Percentiles rank a stretch among this genome's conserved stretches.
Conservation (phyloP, 2,888 invertebrate genomes). For the Tridacna gigas region DNA sequence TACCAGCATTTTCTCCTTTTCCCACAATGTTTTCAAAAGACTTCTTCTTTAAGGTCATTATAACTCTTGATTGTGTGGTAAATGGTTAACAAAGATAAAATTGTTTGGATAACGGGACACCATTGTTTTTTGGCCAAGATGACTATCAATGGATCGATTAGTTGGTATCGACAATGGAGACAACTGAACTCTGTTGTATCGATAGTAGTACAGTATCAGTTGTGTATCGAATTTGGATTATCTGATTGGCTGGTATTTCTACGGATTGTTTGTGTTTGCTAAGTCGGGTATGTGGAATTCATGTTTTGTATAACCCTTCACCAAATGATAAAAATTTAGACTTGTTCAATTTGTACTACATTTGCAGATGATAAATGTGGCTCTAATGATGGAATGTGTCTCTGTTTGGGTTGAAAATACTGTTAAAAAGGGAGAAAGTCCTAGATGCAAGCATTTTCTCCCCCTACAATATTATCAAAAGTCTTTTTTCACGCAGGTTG, state of each 20-base stretch:
- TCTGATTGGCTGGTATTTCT: neutral
- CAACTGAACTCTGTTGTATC: neutral
- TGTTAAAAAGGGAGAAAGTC: neutral
- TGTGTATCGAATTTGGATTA: neutral
- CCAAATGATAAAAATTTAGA: neutral
- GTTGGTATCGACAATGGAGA: neutral
- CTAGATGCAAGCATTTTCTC: neutral
- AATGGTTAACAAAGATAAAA: neutral
- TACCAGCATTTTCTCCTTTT: neutral
- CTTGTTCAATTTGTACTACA: neutral
- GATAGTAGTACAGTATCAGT: neutral
- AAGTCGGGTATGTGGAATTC: neutral
- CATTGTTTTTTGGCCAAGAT: neutral
- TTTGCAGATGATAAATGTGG: neutral
- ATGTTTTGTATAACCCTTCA: neutral
- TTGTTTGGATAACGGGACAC: no score
- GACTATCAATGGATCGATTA: neutral
- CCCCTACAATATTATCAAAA: neutral
- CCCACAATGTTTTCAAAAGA: neutral
- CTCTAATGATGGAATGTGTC: neutral
- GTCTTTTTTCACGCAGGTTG: no score
- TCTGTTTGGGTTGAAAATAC: neutral
- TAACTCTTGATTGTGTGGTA: neutral
- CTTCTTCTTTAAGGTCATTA: neutral
- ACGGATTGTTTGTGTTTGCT: neutral